phyloP scores from a whole-genome alignment of 2,797 vertebrate genomes.

The Esox lucius region DNA sequence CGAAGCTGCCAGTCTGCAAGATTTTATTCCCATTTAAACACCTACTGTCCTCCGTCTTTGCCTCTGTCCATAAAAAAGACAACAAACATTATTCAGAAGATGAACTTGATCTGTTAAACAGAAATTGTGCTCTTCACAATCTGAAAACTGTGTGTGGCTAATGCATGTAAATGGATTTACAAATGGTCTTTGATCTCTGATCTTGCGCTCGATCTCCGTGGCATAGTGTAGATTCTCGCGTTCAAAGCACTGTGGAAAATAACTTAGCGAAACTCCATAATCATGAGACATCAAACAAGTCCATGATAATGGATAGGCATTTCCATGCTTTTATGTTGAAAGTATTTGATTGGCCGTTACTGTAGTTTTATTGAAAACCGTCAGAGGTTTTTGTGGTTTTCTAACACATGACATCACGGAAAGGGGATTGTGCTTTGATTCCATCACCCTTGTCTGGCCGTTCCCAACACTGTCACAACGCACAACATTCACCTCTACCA shows the following conservation, averaged over 20 bases:
- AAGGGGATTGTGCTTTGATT: neutral
- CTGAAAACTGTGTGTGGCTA: constrained; percentile 14
- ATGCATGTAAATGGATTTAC: constrained; percentile 52
- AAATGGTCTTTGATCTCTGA: constrained; percentile 47
- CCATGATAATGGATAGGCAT: constrained; percentile 28
- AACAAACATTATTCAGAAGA: constrained; percentile 58
- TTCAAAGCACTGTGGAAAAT: constrained; percentile 45
- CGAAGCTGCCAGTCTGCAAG: constrained; percentile 63
- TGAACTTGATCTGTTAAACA: constrained; percentile 28
- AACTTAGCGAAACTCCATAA: constrained; percentile 46
- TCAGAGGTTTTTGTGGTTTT: neutral
- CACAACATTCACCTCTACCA: no score
- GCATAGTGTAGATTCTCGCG: neutral
- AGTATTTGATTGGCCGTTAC: constrained; percentile 8
- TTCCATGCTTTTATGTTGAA: constrained; percentile 20
- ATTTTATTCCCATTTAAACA: constrained; percentile 29
- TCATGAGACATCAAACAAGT: constrained; percentile 41
- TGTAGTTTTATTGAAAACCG: neutral
- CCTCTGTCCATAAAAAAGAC: constrained; percentile 18
- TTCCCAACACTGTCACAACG: neutral
- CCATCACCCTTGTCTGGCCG: neutral
- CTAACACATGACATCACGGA: neutral
- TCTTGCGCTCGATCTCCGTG: neutral
- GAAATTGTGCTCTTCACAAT: constrained; percentile 38
- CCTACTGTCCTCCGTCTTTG: neutral